Evolutionary conservation across 2,888 invertebrate genomes (phyloP).

Genomic region (Aleiodes alternator): DNA sequence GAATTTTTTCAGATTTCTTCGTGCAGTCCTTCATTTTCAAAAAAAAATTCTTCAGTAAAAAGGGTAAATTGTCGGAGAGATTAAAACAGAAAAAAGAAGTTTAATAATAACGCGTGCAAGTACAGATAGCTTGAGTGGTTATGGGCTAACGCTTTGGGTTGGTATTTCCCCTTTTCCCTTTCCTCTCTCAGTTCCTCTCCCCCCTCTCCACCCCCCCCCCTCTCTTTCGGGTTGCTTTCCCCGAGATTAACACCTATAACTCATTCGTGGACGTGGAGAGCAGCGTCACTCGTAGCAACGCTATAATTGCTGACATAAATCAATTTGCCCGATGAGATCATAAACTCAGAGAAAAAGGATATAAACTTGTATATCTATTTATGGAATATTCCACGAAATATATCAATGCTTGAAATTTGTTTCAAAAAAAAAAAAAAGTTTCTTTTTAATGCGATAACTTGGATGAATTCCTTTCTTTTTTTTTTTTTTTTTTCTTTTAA

Average conservation of each 20-base stretch:
- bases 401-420: too few relatives aligned
- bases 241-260: slow-evolving; percentile 75
- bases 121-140: slow-evolving; percentile 36
- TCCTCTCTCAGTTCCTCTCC: slow-evolving; percentile 25
- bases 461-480: too few relatives aligned
- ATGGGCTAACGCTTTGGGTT: slow-evolving; percentile 43
- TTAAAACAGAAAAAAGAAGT: not conserved
- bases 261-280: slow-evolving; percentile 71
- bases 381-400: slow-evolving; percentile 9
- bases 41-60: not conserved
- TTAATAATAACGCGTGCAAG: slow-evolving; percentile 11
- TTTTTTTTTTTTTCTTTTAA: too few relatives aligned
- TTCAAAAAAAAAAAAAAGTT: too few relatives aligned
- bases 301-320: slow-evolving; percentile 75
- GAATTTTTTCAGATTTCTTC: not conserved
- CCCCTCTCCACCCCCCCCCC: slow-evolving; percentile 31
- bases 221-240: slow-evolving; percentile 58
- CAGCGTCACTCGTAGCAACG: slow-evolving; percentile 71
- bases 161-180: slow-evolving; percentile 24
- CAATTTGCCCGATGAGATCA: slow-evolving; percentile 75
- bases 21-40: not conserved
- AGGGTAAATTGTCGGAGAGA: not conserved
- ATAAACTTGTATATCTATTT: slow-evolving; percentile 57
- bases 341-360: slow-evolving; percentile 72
- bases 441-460: too few relatives aligned